These are phyloP conservation scores for Lycaon pictus DNA, from an alignment of 2,113 vertebrate genomes.

Conservation along the genomic window DNA sequence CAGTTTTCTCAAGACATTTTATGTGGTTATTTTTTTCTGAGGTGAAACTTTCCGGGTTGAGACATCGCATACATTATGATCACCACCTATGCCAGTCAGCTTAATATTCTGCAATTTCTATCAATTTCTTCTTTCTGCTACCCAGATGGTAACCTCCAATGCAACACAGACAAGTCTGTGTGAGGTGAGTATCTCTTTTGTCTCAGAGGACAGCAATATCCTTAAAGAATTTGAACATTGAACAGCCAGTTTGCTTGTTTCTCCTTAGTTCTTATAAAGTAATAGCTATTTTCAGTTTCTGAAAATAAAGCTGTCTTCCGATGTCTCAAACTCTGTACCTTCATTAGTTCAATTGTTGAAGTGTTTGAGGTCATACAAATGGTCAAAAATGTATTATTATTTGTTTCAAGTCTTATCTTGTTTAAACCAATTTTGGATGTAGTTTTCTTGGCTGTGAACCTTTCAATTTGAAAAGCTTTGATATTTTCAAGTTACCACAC, in stretches of 20 bases:
- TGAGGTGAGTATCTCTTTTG: conserved; percentile 66
- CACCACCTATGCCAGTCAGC: conserved; percentile 45
- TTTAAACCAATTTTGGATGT: conserved; percentile 61
- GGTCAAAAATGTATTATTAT: conserved; percentile 68
- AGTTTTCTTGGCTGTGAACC: conserved; percentile 48
- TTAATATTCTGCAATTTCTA: conserved; percentile 66
- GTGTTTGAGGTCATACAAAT: conserved; percentile 72
- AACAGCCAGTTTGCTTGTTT: conserved; percentile 68
- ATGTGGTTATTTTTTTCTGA: conserved; percentile 2
- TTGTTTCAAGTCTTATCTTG: conserved; percentile 71
- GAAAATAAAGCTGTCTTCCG: conserved; percentile 42
- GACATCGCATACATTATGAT: conserved; percentile 53
- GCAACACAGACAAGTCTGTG: not conserved
- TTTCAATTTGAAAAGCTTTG: conserved; percentile 75
- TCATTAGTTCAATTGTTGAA: conserved; percentile 75
- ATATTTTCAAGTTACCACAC: conserved; percentile 63
- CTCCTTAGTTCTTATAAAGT: conserved; percentile 75
- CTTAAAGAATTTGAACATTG: conserved; percentile 77
- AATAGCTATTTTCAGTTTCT: conserved; percentile 61
- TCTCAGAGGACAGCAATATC: conserved; percentile 70
- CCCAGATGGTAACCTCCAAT: conserved; percentile 40
- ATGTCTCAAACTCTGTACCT: conserved; percentile 63
- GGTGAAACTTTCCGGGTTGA: conserved; percentile 45
- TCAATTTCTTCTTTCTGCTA: conserved; percentile 72
- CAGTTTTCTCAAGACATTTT: not conserved